These are phyloP conservation scores for Phrynocephalus versicolor DNA, from an alignment of 2,113 vertebrate species.

Conservation along the genomic window DNA sequence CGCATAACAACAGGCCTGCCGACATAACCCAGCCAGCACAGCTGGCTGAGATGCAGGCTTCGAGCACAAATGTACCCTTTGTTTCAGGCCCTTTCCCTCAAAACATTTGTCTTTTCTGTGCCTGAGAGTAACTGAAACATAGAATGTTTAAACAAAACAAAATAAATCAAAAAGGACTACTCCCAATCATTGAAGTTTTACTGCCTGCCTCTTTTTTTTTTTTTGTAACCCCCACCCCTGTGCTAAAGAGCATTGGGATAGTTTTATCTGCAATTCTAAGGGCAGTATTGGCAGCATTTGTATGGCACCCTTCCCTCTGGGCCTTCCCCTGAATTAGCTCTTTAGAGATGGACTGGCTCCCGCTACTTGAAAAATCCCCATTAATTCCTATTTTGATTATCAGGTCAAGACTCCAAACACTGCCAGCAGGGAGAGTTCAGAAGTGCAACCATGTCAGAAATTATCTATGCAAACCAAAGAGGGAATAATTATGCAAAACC, in stretches of 20 bases:
- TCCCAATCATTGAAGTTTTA: background rate
- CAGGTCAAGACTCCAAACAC: slow-evolving; percentile 62
- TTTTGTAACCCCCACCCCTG: background rate
- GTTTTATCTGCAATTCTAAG: slow-evolving; percentile 51
- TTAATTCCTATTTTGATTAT: slow-evolving; percentile 67
- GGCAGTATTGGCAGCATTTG: background rate
- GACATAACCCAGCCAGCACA: background rate
- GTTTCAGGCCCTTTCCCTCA: background rate
- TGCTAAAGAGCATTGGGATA: background rate
- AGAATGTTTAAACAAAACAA: background rate
- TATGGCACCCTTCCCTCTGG: slow-evolving; percentile 38
- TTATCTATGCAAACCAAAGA: slow-evolving; percentile 60
- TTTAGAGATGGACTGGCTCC: slow-evolving; percentile 26
- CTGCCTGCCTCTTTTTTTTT: background rate
- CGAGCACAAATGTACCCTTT: background rate
- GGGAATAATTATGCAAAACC: slow-evolving; percentile 52
- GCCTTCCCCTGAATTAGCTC: slow-evolving; percentile 38
- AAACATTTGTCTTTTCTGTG: background rate
- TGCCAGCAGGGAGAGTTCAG: slow-evolving; percentile 38
- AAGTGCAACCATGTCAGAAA: slow-evolving; percentile 63
- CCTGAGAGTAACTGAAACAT: background rate
- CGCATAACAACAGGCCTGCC: no score
- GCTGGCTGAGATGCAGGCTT: background rate
- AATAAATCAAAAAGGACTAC: background rate
- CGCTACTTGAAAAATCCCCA: slow-evolving; percentile 54